A percentile compares a stretch with the other conserved stretches of the same genome.
Conservation (phyloP, 2,888 invertebrate species). For the Oxyscelio sp. region DNA sequence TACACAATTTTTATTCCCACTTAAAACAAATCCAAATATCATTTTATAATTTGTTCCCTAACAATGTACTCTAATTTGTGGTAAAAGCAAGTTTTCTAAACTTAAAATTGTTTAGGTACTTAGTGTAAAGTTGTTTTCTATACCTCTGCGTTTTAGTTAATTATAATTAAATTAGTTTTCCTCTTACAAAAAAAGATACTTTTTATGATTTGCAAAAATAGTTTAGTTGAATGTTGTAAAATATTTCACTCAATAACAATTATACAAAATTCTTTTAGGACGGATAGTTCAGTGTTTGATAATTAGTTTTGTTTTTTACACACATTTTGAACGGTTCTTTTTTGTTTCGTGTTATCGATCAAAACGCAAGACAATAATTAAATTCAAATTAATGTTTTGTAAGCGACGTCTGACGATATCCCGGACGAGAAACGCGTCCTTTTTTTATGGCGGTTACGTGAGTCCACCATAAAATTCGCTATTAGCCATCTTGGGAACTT, state of each 20-base stretch:
- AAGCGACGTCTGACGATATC: slow-evolving; percentile 3
- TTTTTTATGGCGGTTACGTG: slow-evolving; percentile 53
- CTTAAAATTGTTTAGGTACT: slow-evolving; percentile 40
- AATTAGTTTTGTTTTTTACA: neutral
- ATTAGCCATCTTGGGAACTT: slow-evolving; percentile 44
- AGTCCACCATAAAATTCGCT: slow-evolving; percentile 48
- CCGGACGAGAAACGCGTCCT: neutral
- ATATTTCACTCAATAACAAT: slow-evolving; percentile 18
- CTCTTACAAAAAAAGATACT: slow-evolving; percentile 15
- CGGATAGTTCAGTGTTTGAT: neutral
- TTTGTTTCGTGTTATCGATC: neutral
- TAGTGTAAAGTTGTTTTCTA: slow-evolving; percentile 7
- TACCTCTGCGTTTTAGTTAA: slow-evolving; percentile 38
- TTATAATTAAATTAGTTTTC: slow-evolving; percentile 54
- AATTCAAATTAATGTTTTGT: slow-evolving; percentile 39
- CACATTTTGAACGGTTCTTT: too few species aligned
- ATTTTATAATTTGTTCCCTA: slow-evolving; percentile 58
- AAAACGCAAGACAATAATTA: slow-evolving; percentile 35
- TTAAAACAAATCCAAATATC: slow-evolving; percentile 52
- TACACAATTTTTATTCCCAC: slow-evolving; percentile 4
- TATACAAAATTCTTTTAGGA: neutral
- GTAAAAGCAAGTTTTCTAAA: slow-evolving; percentile 57
- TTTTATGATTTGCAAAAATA: slow-evolving; percentile 27
- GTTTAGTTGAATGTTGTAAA: slow-evolving; percentile 3
- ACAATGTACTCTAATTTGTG: slow-evolving; percentile 54